phyloP scores from a whole-genome alignment of 2,113 vertebrate genomes.

The Microcebus ravelobensis region DNA sequence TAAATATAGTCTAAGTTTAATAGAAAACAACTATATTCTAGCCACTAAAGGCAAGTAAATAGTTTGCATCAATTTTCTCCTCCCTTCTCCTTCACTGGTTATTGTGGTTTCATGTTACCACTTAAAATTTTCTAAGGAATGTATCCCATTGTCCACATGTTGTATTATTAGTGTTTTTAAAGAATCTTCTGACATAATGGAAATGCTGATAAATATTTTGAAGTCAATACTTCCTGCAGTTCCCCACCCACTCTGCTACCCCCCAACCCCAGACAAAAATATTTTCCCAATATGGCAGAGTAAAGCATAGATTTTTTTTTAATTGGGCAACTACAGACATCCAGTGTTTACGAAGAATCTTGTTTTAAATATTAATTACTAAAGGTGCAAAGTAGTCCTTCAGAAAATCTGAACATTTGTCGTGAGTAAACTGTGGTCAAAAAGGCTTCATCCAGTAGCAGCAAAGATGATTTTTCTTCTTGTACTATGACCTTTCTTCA shows the following conservation, averaged over 20 bases:
- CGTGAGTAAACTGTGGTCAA: neutral
- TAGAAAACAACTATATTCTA: conserved; percentile 14
- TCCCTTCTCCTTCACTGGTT: neutral
- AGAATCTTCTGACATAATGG: neutral
- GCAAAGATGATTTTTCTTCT: neutral
- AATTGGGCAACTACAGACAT: neutral
- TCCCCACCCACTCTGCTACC: neutral
- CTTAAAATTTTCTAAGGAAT: neutral
- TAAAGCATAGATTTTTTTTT: neutral
- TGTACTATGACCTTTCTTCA: neutral
- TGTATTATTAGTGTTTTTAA: neutral
- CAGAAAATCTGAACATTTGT: neutral
- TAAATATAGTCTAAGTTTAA: conserved; percentile 1
- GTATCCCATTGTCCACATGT: neutral
- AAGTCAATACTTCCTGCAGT: neutral
- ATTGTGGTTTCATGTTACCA: neutral
- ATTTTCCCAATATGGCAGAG: neutral
- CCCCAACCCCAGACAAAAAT: neutral
- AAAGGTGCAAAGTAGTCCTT: neutral
- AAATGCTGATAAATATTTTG: conserved; percentile 23
- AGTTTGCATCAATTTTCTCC: neutral
- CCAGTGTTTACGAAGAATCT: neutral
- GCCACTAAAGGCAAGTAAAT: neutral
- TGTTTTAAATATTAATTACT: neutral
- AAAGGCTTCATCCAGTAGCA: neutral